Percentiles rank a stretch among this genome's conserved stretches.
These are phyloP conservation scores for Andrena chrysosceles DNA, from an alignment of 2,888 invertebrate genomes.

Conservation along the genomic window DNA sequence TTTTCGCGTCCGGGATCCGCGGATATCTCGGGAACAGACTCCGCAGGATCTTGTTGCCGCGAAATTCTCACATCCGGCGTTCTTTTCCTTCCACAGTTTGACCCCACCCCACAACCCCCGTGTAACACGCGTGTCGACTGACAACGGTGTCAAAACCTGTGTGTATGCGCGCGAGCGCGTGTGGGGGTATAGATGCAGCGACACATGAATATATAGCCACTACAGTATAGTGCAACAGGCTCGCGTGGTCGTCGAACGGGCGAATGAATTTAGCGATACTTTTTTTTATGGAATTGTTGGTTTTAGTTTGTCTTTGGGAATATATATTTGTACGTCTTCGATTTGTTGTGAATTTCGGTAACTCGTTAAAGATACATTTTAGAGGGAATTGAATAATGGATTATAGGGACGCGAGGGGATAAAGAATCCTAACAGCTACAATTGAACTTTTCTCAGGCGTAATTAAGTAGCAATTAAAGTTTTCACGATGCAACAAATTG, in stretches of 20 bases:
- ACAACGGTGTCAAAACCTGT: not conserved
- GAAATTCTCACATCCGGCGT: conserved; percentile 18
- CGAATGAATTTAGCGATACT: not conserved
- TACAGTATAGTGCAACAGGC: conserved; percentile 37
- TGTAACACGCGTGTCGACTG: not conserved
- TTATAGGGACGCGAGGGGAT: too few species aligned
- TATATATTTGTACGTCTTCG: too few species aligned
- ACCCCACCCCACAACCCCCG: too few species aligned
- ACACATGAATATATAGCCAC: conserved; percentile 3
- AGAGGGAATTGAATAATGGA: too few species aligned
- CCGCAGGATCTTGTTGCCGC: not conserved
- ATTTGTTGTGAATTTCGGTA: too few species aligned
- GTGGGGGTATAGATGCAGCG: not conserved
- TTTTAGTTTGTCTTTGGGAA: too few species aligned
- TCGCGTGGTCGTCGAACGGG: not conserved
- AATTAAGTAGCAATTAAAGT: too few species aligned
- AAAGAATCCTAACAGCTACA: too few species aligned
- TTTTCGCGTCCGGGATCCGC: conserved; percentile 1
- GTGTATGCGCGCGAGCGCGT: not conserved
- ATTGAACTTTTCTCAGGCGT: too few species aligned
- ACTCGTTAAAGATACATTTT: too few species aligned
- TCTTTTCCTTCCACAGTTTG: not conserved
- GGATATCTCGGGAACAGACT: conserved; percentile 20
- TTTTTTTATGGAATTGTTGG: not conserved
- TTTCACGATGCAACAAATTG: too few species aligned